A percentile compares a stretch with the other conserved stretches of the same genome.
These are phyloP conservation scores for Eupeodes corollae DNA, from an alignment of 1,140 invertebrate genomes.

Conservation along the genomic window DNA sequence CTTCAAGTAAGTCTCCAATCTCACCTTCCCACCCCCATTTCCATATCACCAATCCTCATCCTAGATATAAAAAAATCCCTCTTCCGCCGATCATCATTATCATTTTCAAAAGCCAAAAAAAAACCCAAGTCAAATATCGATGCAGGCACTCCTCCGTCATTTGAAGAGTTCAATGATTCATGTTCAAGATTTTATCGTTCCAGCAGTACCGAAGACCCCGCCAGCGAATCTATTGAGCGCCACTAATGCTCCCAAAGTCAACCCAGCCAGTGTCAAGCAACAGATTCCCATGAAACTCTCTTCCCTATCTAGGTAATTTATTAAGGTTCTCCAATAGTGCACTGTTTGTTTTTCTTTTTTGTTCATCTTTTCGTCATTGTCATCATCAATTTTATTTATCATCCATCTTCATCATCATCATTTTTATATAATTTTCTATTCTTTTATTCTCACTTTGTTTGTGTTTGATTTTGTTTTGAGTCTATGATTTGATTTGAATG, in stretches of 20 bases:
- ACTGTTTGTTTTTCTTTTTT: not conserved
- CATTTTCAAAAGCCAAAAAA: too few species aligned
- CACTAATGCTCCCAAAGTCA: slow-evolving; percentile 70
- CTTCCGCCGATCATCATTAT: too few species aligned
- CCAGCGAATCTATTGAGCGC: slow-evolving; percentile 68
- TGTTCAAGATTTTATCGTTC: not conserved
- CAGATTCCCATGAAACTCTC: slow-evolving; percentile 74
- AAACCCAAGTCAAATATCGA: too few species aligned
- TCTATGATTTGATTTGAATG: not conserved
- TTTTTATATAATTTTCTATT: not conserved
- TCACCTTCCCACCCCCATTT: not conserved
- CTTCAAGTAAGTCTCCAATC: slow-evolving; percentile 9
- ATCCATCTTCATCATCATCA: not conserved
- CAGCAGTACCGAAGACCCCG: slow-evolving; percentile 39
- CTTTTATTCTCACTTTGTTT: not conserved
- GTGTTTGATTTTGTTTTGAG: not conserved
- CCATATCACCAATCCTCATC: too few species aligned
- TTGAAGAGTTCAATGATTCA: not conserved
- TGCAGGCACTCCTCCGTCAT: too few species aligned
- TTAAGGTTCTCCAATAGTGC: slow-evolving; percentile 8
- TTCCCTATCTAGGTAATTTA: slow-evolving; percentile 40
- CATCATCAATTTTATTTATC: not conserved
- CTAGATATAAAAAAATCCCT: too few species aligned
- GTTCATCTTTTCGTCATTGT: not conserved
- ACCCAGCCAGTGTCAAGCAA: slow-evolving; percentile 55